Conservation (phyloP, 37 sponge, comb jelly and placozoan species). For the Cladorhizidae sp. region DNA sequence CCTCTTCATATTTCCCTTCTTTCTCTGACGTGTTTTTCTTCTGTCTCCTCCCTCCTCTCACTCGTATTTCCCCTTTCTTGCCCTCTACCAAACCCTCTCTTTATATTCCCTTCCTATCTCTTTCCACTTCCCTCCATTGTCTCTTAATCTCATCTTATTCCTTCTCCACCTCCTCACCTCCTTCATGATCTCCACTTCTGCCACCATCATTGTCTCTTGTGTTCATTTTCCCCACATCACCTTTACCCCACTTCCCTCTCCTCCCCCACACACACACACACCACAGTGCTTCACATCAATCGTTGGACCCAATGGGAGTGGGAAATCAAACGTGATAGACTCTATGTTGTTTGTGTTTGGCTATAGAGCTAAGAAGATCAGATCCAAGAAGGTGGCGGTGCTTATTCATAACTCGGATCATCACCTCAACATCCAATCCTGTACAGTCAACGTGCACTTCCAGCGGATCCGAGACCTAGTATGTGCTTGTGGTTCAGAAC, state of each 20-base stretch:
- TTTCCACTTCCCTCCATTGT: neutral
- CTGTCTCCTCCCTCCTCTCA: slow-evolving; percentile 1
- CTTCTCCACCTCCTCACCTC: too few relatives aligned
- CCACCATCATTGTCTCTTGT: slow-evolving; percentile 20
- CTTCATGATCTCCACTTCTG: slow-evolving; percentile 1
- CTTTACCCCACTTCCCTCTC: neutral
- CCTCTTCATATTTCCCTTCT: neutral
- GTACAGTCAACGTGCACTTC: slow-evolving; percentile 91
- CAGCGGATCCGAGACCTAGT: slow-evolving; percentile 85
- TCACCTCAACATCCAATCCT: slow-evolving; percentile 70
- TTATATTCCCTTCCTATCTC: neutral
- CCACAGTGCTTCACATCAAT: slow-evolving; percentile 92
- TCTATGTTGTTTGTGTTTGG: slow-evolving; percentile 98
- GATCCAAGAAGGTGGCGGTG: slow-evolving; percentile 91
- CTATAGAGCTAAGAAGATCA: slow-evolving; percentile 91
- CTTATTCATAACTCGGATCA: slow-evolving; percentile 94
- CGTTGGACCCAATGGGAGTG: slow-evolving; percentile 97
- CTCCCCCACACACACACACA: slow-evolving; percentile 33
- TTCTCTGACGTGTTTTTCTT: neutral
- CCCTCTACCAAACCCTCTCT: neutral
- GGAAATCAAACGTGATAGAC: slow-evolving; percentile 98
- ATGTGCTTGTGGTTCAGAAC: neutral
- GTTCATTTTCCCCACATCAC: neutral
- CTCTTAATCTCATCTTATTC: slow-evolving; percentile 17
- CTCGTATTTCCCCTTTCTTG: neutral